These are phyloP conservation scores for Cerastis leucographa DNA, from an alignment of 2,888 invertebrate genomes.

Conservation along the genomic window DNA sequence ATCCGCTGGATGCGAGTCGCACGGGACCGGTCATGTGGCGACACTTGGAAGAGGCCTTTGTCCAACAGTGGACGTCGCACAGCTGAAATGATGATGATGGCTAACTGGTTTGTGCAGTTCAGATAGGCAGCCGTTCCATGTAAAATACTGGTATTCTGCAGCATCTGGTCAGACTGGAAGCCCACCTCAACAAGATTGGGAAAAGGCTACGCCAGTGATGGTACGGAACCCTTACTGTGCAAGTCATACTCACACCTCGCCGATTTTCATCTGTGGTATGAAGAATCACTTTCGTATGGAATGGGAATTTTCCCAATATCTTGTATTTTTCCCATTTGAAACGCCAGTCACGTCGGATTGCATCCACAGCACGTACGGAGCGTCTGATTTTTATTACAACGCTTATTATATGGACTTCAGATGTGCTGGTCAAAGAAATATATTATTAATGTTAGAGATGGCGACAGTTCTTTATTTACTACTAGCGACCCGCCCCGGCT, in stretches of 20 bases:
- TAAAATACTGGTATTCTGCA: too few species aligned
- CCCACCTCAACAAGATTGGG: too few species aligned
- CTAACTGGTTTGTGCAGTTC: too few species aligned
- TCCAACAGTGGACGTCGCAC: too few species aligned
- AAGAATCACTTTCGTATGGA: constrained; percentile 46
- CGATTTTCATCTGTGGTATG: background rate
- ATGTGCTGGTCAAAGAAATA: constrained; percentile 44
- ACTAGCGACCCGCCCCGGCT: too few species aligned
- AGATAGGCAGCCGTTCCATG: too few species aligned
- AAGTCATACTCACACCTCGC: background rate
- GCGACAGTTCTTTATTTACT: background rate
- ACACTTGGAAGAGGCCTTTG: too few species aligned
- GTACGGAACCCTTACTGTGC: background rate
- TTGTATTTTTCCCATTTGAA: constrained; percentile 50
- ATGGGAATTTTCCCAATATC: constrained; percentile 58
- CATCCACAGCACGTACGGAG: constrained; percentile 53
- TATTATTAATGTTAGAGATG: constrained; percentile 27
- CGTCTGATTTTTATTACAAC: constrained; percentile 57
- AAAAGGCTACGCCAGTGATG: too few species aligned
- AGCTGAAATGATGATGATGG: too few species aligned
- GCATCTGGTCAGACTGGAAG: too few species aligned
- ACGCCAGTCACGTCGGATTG: constrained; percentile 53
- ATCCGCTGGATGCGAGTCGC: too few species aligned
- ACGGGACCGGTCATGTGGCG: too few species aligned
- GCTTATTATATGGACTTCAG: constrained; percentile 45